Evolutionary conservation across 2,113 vertebrate genomes (phyloP).

Genomic region (Ranitomeya variabilis): DNA sequence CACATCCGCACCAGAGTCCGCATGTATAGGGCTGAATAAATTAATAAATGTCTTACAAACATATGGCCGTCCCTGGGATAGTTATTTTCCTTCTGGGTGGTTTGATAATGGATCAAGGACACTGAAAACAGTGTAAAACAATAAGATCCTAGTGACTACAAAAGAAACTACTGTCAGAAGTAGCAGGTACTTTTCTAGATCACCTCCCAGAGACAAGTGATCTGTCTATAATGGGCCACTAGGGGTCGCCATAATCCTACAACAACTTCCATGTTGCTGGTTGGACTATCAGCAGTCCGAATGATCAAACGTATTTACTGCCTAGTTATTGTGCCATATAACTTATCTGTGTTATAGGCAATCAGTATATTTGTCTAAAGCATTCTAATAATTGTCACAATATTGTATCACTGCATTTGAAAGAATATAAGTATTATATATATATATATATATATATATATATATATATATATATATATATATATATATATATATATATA

Average conservation of each 20-base stretch:
- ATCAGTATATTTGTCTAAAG: neutral
- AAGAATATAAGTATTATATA: neutral
- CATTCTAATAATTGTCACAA: neutral
- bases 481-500: no score
- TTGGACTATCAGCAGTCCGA: neutral
- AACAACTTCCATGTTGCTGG: neutral
- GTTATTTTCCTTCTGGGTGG: neutral
- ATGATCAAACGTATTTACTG: neutral
- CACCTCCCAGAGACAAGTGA: neutral
- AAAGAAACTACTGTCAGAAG: neutral
- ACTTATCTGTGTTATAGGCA: neutral
- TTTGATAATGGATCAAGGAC: neutral
- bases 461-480: no score
- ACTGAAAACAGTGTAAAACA: neutral
- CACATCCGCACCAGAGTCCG: no score
- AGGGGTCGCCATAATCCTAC: slow-evolving; percentile 3
- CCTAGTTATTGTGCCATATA: neutral
- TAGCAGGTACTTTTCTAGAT: neutral
- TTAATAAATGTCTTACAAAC: neutral
- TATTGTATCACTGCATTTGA: neutral
- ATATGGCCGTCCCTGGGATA: neutral
- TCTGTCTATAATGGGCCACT: neutral
- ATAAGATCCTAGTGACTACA: neutral
- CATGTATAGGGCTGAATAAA: no score
- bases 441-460: no score